Evolutionary conservation across 2,888 invertebrate species (phyloP), one percentile per base, ranked within the genome.

Genomic region (Chesias legatella): DNA sequence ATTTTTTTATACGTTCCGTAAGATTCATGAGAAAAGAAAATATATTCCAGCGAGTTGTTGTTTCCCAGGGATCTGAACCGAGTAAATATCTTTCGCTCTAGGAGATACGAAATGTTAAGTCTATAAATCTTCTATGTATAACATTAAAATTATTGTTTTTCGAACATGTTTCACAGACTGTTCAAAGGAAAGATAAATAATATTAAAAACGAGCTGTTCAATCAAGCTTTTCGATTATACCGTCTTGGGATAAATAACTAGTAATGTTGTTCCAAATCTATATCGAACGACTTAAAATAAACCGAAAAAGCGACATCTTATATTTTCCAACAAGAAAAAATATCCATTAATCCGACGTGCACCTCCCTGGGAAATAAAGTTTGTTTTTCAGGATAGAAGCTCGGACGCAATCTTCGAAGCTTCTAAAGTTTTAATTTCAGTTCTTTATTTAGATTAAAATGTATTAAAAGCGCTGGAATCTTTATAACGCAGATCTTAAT

Each of bases 371-470:
- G 40, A 46, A 36, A 48, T 51, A 56, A 62, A 60, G 43, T 60
- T 56, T 55, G 54, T 58, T 63, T 58, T 58, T 38, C 48, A 41
- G 33, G 52, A 29, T 43, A 40, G 44, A 53, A 43, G 45, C 51
- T 48, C 48, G 46, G 46, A 36, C 45, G 56, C 61, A 61, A 65
- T 64, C 61, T 58, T 31, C 36, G 47, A 57, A 48, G 49, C 56
- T 61, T 56, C 53, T 53, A 27, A 33, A 51, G 56, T 66, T 67
- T 69, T 67, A 71, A 73, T 70, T 60, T 56, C 38, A 46, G 39
- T 40, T 24, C 41, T 30, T 52, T 53, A 53, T 58, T 62, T 55
- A 58, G 53, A 44, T 48, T 46, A 38, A 46, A 45, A 38, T 34
- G 42, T 37, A 45, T 48, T 50, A 42, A 43, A 11, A 48, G 38